These are phyloP conservation scores for Teinopalpus imperialis DNA, from an alignment of 2,888 invertebrate genomes.

Conservation along the genomic window DNA sequence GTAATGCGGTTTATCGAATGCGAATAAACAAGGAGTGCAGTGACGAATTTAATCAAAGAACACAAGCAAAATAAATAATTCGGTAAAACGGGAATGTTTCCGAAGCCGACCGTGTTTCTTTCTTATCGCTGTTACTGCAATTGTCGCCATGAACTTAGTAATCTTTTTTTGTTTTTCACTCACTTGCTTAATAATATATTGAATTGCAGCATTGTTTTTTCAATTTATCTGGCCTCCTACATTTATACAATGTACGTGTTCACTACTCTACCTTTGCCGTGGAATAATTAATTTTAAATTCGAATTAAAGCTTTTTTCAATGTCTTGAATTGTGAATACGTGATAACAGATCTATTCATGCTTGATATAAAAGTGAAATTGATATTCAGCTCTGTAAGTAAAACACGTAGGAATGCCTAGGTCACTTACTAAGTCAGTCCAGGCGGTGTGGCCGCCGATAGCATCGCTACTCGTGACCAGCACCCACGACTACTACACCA, in stretches of 20 bases:
- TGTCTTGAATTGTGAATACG: too few relatives aligned
- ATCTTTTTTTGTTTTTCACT: slow-evolving; percentile 8
- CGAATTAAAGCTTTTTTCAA: too few relatives aligned
- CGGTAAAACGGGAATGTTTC: slow-evolving; percentile 20
- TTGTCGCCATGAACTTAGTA: slow-evolving; percentile 20
- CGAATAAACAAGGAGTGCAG: slow-evolving; percentile 14
- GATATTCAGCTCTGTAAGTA: slow-evolving; percentile 7
- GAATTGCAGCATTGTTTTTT: neutral
- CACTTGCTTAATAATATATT: slow-evolving; percentile 16
- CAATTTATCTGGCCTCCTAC: too few relatives aligned
- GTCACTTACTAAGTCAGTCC: slow-evolving; percentile 31
- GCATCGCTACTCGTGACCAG: slow-evolving; percentile 61
- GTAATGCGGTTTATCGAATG: slow-evolving; percentile 22
- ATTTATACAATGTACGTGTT: too few relatives aligned
- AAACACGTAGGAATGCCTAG: slow-evolving; percentile 25
- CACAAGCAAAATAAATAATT: slow-evolving; percentile 22
- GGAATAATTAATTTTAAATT: too few relatives aligned
- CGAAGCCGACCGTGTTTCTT: slow-evolving; percentile 8
- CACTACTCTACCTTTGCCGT: too few relatives aligned
- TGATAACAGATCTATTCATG: neutral
- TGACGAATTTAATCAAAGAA: slow-evolving; percentile 25
- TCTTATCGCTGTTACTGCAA: slow-evolving; percentile 21
- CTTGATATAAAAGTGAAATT: neutral
- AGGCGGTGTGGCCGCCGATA: slow-evolving; percentile 52
- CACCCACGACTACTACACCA: slow-evolving; percentile 49